Conservation (phyloP, 64 coral and sea anemone genomes). For the Trachythela sp. region DNA sequence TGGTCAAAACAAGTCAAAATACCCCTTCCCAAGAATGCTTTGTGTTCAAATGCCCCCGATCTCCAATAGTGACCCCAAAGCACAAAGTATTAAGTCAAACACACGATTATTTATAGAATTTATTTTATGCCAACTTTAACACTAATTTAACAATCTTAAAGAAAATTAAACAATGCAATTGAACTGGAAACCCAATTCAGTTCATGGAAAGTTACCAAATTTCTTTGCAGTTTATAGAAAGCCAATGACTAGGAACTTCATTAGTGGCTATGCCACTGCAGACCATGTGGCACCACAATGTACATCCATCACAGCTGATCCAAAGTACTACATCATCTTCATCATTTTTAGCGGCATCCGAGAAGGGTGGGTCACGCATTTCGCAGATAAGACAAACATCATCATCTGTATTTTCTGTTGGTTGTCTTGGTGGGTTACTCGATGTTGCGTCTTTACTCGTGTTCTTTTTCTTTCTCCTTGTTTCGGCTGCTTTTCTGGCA, state of each 20-base stretch:
- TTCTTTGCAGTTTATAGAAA: not conserved
- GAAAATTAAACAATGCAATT: not conserved
- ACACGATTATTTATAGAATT: too few relatives aligned
- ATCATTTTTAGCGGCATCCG: not conserved
- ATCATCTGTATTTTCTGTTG: not conserved
- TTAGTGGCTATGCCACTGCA: not conserved
- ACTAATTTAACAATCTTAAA: too few relatives aligned
- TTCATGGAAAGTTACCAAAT: constrained; percentile 1
- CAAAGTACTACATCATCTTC: not conserved
- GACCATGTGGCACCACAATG: not conserved
- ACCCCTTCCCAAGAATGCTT: too few relatives aligned
- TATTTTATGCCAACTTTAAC: too few relatives aligned
- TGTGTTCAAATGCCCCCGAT: too few relatives aligned
- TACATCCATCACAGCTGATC: not conserved
- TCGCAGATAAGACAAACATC: not conserved
- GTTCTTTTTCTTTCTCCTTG: not conserved
- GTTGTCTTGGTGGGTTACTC: not conserved
- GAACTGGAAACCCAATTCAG: not conserved
- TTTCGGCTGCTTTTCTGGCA: constrained; percentile 7
- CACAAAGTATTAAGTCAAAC: not conserved
- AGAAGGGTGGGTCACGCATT: not conserved
- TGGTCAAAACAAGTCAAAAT: too few relatives aligned
- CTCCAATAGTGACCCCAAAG: too few relatives aligned
- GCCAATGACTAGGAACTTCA: not conserved
- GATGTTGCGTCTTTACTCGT: not conserved